Base-by-base conservation (phyloP, 1,140 invertebrate species). In the Hylaeus anthracinus region DNA sequence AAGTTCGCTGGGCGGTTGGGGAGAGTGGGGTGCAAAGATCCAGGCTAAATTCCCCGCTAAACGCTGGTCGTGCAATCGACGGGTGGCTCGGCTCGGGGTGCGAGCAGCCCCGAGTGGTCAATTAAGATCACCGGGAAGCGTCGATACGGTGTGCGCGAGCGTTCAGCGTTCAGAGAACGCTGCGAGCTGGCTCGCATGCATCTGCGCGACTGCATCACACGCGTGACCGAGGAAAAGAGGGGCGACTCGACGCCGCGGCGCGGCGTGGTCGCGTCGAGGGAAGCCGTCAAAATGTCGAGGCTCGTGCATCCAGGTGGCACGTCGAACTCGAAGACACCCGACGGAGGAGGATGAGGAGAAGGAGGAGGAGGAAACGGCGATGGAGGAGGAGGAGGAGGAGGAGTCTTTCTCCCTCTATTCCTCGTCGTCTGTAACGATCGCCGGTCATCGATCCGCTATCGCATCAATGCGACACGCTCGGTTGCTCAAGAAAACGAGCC, bases 251-350 rank as follows among this genome's bases (percentile, higher is more conserved):
- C 26, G 26, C 26, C 26, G 26, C 15, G 66, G 64, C 75, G 51
- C n/a, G 65, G 81, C 81, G 78, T 82, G 76, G 84, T 81, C 77
- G 81, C 86, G 70, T 60, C 81, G 70, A 86, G 86, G 84, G 86
- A 88, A 87, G 83, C 84, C 83, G 81, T 87, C 81, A 87, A 83
- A 88, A 88, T 88, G 85, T 88, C 86, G 87, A 88, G 77, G 83
- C 76, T 72, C 73, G 48, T 84, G 83, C 84, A 71, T 82, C 70
- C 71, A 86, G 73, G 80, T 61, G 72, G 81, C 79, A 84, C 84
- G 75, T 80, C 78, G 85, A 85, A 84, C 83, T 26, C 82, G 84
- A 86, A 79, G 84, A 76, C 72, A 86, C 72, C 26, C 65, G 65
- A 37, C 74, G 63, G 72, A 45, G 80, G 81, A 84, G 86, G 66